Conservation (phyloP, 1,140 invertebrate species). For the Pygmarrhopalites habei region DNA sequence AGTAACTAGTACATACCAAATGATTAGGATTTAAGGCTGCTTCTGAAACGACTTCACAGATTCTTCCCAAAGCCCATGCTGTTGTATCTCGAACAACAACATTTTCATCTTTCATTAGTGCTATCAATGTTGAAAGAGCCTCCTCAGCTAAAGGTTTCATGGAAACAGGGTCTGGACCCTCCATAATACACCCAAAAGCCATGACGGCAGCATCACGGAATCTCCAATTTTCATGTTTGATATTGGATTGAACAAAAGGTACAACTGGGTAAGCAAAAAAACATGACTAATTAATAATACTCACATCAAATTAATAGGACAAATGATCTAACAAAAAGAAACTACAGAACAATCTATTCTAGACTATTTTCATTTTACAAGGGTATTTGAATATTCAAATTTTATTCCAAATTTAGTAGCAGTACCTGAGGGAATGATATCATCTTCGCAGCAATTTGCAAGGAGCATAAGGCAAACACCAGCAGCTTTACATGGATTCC, state of each 20-base stretch:
- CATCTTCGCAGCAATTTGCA: constrained; percentile 93
- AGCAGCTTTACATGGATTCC: constrained; percentile 98
- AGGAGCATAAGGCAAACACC: constrained; percentile 98
- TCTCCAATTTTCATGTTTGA: constrained; percentile 88
- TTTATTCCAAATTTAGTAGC: no score
- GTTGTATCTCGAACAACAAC: constrained; percentile 93
- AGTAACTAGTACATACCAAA: no score
- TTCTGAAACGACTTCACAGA: constrained; percentile 95
- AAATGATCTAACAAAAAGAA: constrained; percentile 54
- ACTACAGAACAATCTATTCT: no score
- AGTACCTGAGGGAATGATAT: constrained; percentile 90
- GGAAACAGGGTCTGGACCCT: constrained; percentile 69
- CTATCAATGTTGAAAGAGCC: constrained; percentile 90
- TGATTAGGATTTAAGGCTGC: constrained; percentile 86
- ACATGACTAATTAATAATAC: no score
- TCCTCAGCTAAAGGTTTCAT: constrained; percentile 90
- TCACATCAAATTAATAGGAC: no score
- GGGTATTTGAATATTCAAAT: no score
- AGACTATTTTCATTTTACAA: no score
- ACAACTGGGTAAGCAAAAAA: constrained; percentile 45
- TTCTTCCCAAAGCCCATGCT: constrained; percentile 95
- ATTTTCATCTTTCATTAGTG: constrained; percentile 84
- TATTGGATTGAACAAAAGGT: constrained; percentile 95
- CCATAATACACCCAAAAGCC: constrained; percentile 71
- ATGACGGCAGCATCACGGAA: constrained; percentile 95